Evolutionary conservation across 2,113 vertebrate species (phyloP).

Genomic region (Talpa occidentalis): DNA sequence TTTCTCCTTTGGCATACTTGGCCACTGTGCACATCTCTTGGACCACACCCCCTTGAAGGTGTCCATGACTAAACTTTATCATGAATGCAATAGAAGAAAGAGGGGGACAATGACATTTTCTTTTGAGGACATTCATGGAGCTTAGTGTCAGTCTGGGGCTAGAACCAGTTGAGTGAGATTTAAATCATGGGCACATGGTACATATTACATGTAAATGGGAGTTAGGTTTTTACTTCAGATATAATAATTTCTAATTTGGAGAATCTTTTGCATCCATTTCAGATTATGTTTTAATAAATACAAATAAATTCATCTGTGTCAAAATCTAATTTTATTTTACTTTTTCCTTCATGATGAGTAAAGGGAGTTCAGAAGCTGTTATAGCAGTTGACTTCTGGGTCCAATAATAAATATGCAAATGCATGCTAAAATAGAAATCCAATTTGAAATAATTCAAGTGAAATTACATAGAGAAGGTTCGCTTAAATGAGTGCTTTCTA

Average conservation of each 20-base stretch:
- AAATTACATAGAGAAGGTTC: constrained; percentile 57
- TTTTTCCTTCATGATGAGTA: constrained; percentile 36
- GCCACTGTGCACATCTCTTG: background rate
- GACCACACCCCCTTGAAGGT: background rate
- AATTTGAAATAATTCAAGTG: constrained; percentile 66
- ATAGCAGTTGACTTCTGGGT: constrained; percentile 54
- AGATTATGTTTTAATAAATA: constrained; percentile 37
- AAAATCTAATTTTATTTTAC: constrained; percentile 62
- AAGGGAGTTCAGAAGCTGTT: constrained; percentile 52
- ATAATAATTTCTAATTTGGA: constrained; percentile 7
- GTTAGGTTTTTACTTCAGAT: background rate
- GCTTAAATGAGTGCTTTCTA: background rate
- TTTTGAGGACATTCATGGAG: background rate
- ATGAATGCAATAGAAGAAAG: background rate
- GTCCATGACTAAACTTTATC: background rate
- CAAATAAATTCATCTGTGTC: constrained; percentile 46
- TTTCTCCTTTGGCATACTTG: background rate
- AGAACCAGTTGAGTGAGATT: background rate
- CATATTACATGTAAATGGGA: background rate
- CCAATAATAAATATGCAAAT: constrained; percentile 54
- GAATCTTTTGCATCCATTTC: constrained; percentile 40
- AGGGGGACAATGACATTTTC: background rate
- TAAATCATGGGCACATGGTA: background rate
- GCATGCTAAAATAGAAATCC: constrained; percentile 35
- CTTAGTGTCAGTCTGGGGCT: background rate